Evolutionary conservation across 2,888 invertebrate species (phyloP), one percentile per base, ranked within the genome.

Genomic region (Anagyrus pseudococci): DNA sequence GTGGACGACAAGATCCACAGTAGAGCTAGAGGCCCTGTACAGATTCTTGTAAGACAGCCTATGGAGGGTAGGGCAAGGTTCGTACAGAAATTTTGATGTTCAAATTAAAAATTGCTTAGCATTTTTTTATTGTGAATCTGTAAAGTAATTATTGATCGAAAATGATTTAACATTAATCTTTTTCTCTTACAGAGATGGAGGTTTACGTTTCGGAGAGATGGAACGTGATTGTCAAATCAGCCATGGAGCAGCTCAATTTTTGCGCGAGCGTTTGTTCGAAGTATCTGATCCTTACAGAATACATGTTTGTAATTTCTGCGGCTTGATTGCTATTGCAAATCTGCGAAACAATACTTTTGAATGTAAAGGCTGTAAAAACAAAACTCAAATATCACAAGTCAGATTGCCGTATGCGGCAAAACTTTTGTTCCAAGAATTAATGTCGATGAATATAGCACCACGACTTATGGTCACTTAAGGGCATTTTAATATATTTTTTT

Each of bases 1-100:
- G 99, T 99, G 79, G 99, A 99, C 77, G 99, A 99, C 82, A 99
- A 99, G 83, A 99, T 99, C 80, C 99, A 99, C 81, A 98, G 98
- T 0, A 85, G 96, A 77, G 96, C 96, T n/a, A 85, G 96, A 81
- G 99, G 99, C 15, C 99, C 99, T 0, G 94, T 99, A 0, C 98
- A 99, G 84, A 98, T 99, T 82, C 86, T 99, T 67, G 98, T 98
- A 37, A 86, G 99, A 71, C 99, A 99, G 80, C 99, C 99, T 74
- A 98, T 98, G 98, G 99, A 99, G 83, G 99, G 99, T 77, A 89
- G 99, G 83, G 98, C 98, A 43, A 89, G 98, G 88, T 86, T n/a
- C n/a, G n/a, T n/a, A n/a, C n/a, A 67, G 8, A 25, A 53, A 20
- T 62, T 47, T 23, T 57, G 46, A 50, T 43, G n/a, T n/a, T n/a